Conservation (phyloP, 1,140 invertebrate species). For the Trinorchestia longiramus region DNA sequence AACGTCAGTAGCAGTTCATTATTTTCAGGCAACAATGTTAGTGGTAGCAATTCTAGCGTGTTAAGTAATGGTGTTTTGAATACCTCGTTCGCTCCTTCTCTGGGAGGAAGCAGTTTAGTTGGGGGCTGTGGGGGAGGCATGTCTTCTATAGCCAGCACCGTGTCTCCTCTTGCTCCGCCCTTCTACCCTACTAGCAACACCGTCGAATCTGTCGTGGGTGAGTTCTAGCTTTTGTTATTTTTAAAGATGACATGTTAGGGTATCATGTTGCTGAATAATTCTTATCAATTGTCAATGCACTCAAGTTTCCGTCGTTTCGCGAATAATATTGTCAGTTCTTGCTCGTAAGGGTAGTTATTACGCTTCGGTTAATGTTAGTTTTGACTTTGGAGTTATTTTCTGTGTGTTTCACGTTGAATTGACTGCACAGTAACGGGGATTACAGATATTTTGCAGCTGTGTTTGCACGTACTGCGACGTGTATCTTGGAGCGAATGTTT, state of each 20-base stretch:
- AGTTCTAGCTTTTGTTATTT: slow-evolving; percentile 68
- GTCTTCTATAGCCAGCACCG: slow-evolving; percentile 66
- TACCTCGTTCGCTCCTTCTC: slow-evolving; percentile 25
- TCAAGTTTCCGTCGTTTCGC: neutral
- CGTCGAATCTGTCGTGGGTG: slow-evolving; percentile 82
- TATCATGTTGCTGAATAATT: no score
- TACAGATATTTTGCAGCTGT: no score
- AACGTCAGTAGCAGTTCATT: slow-evolving; percentile 31
- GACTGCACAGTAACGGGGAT: no score
- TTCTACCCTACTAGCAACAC: slow-evolving; percentile 78
- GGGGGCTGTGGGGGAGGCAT: neutral
- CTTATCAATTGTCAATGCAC: neutral
- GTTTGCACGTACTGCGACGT: no score
- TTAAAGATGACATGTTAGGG: no score
- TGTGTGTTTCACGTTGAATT: no score
- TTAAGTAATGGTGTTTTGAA: slow-evolving; percentile 49
- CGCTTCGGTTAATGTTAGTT: no score
- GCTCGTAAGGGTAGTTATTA: no score
- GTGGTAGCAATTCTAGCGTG: slow-evolving; percentile 41
- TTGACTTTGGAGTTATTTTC: no score
- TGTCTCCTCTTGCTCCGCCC: slow-evolving; percentile 76
- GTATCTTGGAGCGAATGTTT: no score
- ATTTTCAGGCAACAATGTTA: slow-evolving; percentile 44
- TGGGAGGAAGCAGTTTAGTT: slow-evolving; percentile 29
- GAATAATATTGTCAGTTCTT: neutral